These are phyloP conservation scores for Tenodera sinensis DNA, from an alignment of 2,888 invertebrate genomes.

Conservation along the genomic window DNA sequence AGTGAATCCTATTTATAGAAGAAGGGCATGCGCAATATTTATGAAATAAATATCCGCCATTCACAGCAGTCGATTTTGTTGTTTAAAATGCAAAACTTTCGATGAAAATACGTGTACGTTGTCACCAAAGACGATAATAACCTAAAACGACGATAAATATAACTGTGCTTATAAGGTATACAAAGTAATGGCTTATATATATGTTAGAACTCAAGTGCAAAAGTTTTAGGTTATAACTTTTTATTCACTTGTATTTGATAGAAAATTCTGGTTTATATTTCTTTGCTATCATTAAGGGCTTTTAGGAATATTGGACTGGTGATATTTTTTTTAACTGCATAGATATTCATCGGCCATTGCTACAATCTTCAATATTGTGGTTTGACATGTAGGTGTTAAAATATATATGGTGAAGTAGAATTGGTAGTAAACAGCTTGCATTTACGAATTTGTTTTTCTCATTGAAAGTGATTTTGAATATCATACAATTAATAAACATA, in stretches of 20 bases:
- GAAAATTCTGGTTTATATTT: not conserved
- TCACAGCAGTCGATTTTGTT: constrained; percentile 18
- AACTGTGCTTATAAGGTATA: not conserved
- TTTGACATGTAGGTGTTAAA: not conserved
- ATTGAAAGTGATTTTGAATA: not conserved
- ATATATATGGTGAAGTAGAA: not conserved
- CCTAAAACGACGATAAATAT: not conserved
- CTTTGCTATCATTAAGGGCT: not conserved
- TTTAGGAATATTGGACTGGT: not conserved
- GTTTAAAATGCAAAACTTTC: constrained; percentile 5
- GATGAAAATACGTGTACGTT: not conserved
- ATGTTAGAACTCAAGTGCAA: not conserved
- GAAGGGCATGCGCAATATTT: constrained; percentile 32
- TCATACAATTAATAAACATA: no score
- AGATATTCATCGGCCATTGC: not conserved
- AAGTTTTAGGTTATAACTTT: not conserved
- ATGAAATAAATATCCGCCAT: constrained; percentile 30
- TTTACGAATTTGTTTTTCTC: not conserved
- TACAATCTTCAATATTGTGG: not conserved
- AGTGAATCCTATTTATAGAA: constrained; percentile 31
- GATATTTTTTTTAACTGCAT: not conserved
- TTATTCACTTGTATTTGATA: not conserved
- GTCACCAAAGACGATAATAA: not conserved
- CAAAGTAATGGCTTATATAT: not conserved
- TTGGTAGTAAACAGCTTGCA: not conserved